These are phyloP conservation scores for Neopelma chrysocephalum DNA, from an alignment of 2,797 vertebrate species.

Conservation along the genomic window DNA sequence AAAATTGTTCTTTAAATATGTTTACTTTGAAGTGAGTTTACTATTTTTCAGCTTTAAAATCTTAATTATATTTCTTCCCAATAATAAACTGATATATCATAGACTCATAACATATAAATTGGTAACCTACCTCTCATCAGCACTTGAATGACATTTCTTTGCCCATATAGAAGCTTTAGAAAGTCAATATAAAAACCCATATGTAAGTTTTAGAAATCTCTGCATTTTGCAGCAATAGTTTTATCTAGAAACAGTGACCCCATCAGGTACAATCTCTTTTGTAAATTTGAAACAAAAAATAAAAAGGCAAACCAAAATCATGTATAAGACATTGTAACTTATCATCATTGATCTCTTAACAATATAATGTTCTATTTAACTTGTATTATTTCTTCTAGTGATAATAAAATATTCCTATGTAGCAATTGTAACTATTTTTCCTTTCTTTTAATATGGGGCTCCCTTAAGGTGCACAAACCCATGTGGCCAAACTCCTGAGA, in stretches of 20 bases:
- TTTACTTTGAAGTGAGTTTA: background rate
- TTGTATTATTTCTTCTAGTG: background rate
- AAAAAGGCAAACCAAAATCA: background rate
- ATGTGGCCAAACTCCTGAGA: background rate
- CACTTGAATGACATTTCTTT: background rate
- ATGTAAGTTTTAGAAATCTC: background rate
- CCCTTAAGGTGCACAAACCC: background rate
- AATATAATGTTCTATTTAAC: background rate
- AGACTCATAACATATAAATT: background rate
- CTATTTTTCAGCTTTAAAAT: background rate
- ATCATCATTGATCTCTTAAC: background rate
- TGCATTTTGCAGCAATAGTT: background rate
- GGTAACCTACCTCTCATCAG: background rate
- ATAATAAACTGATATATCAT: background rate
- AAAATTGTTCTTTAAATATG: background rate
- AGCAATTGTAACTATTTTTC: background rate
- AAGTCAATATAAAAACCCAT: background rate
- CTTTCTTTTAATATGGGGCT: background rate
- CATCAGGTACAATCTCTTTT: background rate
- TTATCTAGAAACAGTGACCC: background rate
- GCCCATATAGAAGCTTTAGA: background rate
- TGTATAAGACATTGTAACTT: background rate
- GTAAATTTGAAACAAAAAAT: background rate
- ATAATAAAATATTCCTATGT: background rate
- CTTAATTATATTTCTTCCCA: background rate